phyloP scores from a whole-genome alignment of 2,888 invertebrate species.

The Tenthredo amoena region DNA sequence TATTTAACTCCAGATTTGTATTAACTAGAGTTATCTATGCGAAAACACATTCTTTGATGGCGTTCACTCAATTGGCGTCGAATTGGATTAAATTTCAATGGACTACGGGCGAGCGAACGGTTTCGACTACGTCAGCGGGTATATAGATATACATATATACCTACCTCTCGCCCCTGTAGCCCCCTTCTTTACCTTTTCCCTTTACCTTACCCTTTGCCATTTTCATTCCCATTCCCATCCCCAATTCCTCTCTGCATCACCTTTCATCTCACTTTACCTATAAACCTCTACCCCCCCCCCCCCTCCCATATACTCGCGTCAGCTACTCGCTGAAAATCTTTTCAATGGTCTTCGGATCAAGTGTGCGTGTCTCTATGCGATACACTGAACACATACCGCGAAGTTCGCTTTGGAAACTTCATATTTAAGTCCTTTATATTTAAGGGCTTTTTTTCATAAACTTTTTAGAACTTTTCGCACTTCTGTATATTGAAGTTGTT shows the following conservation, averaged over 20 bases:
- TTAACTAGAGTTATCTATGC: background rate
- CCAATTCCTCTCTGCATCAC: background rate
- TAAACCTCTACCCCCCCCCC: background rate
- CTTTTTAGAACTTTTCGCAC: background rate
- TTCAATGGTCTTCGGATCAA: background rate
- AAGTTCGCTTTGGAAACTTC: background rate
- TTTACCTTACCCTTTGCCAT: background rate
- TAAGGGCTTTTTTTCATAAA: background rate
- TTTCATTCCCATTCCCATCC: background rate
- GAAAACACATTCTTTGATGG: background rate
- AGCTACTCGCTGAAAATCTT: conserved; percentile 3
- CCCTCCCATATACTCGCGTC: background rate
- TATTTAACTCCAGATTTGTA: background rate
- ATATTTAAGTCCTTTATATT: background rate
- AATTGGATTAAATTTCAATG: conserved; percentile 44
- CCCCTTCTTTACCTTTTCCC: background rate
- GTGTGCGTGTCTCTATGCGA: background rate
- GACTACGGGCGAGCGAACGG: background rate
- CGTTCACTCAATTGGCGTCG: conserved; percentile 12
- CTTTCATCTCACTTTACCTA: conserved; percentile 27
- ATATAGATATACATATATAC: background rate
- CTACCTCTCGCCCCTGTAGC: background rate
- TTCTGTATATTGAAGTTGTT: background rate
- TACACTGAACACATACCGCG: background rate
- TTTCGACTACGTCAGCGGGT: background rate